Percentiles rank a stretch among this genome's conserved stretches.
Conservation (phyloP, 2,888 invertebrate species). For the Xestia ashworthii region DNA sequence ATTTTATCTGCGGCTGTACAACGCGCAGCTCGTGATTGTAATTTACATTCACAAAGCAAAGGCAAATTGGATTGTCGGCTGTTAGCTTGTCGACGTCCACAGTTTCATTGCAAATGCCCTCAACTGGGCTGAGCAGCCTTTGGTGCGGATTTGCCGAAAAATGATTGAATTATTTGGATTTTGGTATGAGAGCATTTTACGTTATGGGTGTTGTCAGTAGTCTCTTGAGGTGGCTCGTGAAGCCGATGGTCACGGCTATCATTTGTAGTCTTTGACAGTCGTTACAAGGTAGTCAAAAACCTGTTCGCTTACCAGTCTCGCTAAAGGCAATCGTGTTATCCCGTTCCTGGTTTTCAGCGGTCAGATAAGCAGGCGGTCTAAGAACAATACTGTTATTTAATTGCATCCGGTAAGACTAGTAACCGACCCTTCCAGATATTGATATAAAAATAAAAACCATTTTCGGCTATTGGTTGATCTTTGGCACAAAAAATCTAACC, state of each 20-base stretch:
- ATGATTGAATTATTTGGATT: neutral
- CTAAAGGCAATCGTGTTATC: neutral
- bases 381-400: neutral
- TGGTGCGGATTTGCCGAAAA: slow-evolving; percentile 18
- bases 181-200: neutral
- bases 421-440: neutral
- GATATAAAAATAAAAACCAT: neutral
- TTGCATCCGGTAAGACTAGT: neutral
- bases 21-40: slow-evolving; percentile 71
- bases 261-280: neutral
- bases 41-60: slow-evolving; percentile 75
- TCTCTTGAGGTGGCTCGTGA: neutral
- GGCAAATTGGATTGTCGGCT: slow-evolving; percentile 78
- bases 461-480: neutral
- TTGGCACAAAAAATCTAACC: neutral
- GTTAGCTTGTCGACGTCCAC: slow-evolving; percentile 51
- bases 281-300: neutral
- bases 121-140: slow-evolving; percentile 29
- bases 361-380: neutral
- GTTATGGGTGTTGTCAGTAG: neutral
- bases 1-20: slow-evolving; percentile 64
- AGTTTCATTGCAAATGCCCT: slow-evolving; percentile 60
- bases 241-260: neutral
- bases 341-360: neutral
- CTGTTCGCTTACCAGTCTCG: neutral